phyloP scores from a whole-genome alignment of 2,888 invertebrate genomes.

The Melipona beecheii region DNA sequence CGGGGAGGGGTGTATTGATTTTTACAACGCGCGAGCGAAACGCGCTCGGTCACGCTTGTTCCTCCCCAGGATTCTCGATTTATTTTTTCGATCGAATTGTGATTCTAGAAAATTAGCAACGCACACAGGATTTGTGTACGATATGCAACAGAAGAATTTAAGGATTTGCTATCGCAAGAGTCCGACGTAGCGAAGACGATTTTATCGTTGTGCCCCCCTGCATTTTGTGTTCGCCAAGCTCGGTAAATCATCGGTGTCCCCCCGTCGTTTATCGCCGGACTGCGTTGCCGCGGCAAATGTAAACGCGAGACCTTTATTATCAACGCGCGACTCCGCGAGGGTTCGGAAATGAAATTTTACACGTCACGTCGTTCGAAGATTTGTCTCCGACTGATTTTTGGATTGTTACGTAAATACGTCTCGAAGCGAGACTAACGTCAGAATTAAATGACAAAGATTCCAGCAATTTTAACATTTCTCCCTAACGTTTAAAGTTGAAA shows the following conservation, averaged over 20 bases:
- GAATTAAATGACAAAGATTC: too few species aligned
- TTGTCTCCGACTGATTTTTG: too few species aligned
- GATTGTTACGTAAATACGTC: too few species aligned
- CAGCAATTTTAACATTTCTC: too few species aligned
- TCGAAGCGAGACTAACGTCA: too few species aligned
- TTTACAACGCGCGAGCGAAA: not conserved
- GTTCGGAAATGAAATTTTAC: not conserved
- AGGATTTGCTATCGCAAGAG: not conserved
- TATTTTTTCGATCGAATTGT: too few species aligned
- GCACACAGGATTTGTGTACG: too few species aligned
- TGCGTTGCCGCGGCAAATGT: conserved; percentile 57
- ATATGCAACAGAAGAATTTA: too few species aligned
- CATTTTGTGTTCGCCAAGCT: not conserved
- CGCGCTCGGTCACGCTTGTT: too few species aligned
- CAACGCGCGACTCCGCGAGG: not conserved
- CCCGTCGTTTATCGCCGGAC: conserved; percentile 29
- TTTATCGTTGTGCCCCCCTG: not conserved
- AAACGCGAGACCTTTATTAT: conserved; percentile 51
- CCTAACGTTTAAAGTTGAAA: too few species aligned
- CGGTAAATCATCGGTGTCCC: conserved; percentile 1
- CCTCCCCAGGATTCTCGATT: too few species aligned
- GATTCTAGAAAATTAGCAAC: too few species aligned
- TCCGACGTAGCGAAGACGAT: not conserved
- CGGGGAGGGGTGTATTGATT: not conserved
- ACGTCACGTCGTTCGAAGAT: not conserved